Percentiles rank a stretch among this genome's conserved stretches.
These are phyloP conservation scores for Sphenodon punctatus DNA, from an alignment of 2,797 vertebrate species.

Conservation along the genomic window DNA sequence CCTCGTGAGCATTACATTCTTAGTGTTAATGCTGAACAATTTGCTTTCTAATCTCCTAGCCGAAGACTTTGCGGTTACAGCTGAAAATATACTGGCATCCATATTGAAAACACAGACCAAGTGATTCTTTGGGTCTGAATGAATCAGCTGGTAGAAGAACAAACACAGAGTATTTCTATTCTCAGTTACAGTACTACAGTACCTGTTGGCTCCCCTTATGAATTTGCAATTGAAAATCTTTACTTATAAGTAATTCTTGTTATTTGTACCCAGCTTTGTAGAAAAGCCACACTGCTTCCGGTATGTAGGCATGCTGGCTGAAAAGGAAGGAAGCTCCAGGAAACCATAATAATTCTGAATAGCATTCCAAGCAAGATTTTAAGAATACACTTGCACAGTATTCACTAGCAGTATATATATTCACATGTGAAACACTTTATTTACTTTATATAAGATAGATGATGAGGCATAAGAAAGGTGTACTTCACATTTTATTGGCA, in stretches of 20 bases:
- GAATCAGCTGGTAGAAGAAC: constrained; percentile 20
- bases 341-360: not conserved
- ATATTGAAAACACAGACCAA: constrained; percentile 37
- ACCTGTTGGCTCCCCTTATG: not conserved
- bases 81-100: constrained; percentile 45
- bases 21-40: constrained; percentile 29
- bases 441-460: not conserved
- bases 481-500: not conserved
- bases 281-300: not conserved
- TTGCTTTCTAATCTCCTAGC: constrained; percentile 44
- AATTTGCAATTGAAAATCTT: constrained; percentile 29
- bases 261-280: not conserved
- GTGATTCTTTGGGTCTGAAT: not conserved
- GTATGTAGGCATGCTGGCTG: not conserved
- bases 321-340: constrained; percentile 15
- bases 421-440: not conserved
- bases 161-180: constrained; percentile 45
- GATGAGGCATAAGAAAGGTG: not conserved
- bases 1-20: constrained; percentile 58
- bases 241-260: constrained; percentile 18
- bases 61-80: constrained; percentile 45
- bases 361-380: not conserved
- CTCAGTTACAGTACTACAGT: constrained; percentile 7
- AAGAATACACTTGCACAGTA: too few relatives aligned
- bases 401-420: not conserved